Base-by-base conservation (phyloP, 2,797 vertebrate species). In the Helicolenus hilgendorfi region DNA sequence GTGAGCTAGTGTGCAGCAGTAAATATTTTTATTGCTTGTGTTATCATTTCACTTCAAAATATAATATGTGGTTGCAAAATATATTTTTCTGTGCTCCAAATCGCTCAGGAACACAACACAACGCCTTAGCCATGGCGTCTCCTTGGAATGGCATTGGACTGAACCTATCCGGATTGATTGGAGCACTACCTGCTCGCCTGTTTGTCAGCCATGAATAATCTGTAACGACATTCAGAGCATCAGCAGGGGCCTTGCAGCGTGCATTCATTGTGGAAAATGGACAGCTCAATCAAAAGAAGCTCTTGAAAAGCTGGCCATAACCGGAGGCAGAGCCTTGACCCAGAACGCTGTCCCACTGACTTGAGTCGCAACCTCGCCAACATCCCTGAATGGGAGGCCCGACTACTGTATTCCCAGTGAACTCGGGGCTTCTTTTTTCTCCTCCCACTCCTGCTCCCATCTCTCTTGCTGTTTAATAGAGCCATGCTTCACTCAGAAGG, bases 121-220 rank as follows among this genome's bases (percentile, higher is more conserved):
- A 24, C 33, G 13, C 11, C 33, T 3, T 14, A 22, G 62, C 62
- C 62, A 36, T 67, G 13, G 35, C 24, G 84, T 96, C 94, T 95
- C 97, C 97, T 97, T 97, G 96, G 92, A 70, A 81, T 95, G 94
- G 92, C 94, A 96, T 97, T 97, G 92, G 88, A 68, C 85, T 93
- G 93, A 96, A 94, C 91, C 73, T 83, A 77, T 74, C 82, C 29
- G 88, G 94, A 97, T 95, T 96, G 96, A 97, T 97, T 94, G 92
- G 96, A 88, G 84, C 82, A 31, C 87, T 93, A 94, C 92, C 93
- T 94, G 90, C 88, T 84, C 62, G 77, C 88, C 87, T 94, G 94
- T 95, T 96, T 96, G 94, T 94, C 94, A 95, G 93, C 95, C 96
- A 96, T 97, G 95, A 97, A 96, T 96, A 96, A 96, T 97, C 95